Evolutionary conservation across 2,113 vertebrate species (phyloP).

Genomic region (Oncorhynchus kisutch): DNA sequence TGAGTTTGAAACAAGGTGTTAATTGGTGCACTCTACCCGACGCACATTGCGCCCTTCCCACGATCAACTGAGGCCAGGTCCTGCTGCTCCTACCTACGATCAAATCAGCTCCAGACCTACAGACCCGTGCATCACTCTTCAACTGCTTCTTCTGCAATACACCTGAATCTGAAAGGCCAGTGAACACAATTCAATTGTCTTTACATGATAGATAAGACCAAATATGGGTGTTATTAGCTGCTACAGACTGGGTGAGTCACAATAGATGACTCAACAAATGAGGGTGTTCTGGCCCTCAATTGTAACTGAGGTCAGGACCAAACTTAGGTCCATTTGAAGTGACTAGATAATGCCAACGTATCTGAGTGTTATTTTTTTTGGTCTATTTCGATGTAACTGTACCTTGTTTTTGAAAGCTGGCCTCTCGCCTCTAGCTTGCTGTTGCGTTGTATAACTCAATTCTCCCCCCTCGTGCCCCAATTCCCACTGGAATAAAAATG

Average conservation of each 20-base stretch:
- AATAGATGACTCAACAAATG: neutral
- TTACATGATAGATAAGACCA: too few relatives aligned
- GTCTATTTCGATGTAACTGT: neutral
- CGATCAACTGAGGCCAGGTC: neutral
- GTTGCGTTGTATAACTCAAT: constrained; percentile 18
- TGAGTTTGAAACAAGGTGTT: constrained; percentile 7
- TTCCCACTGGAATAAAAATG: constrained; percentile 28
- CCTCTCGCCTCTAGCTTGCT: neutral
- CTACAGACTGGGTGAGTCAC: neutral
- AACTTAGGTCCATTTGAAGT: neutral
- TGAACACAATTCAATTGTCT: too few relatives aligned
- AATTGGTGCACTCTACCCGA: neutral
- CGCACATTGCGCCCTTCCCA: neutral
- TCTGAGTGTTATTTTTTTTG: neutral
- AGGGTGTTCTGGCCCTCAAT: neutral
- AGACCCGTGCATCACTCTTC: too few relatives aligned
- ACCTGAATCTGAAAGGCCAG: too few relatives aligned
- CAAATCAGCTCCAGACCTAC: too few relatives aligned
- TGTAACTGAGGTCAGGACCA: neutral
- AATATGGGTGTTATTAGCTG: neutral
- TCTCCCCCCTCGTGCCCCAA: neutral
- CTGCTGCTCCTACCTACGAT: neutral
- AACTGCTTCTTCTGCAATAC: too few relatives aligned
- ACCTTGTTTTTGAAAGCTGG: neutral
- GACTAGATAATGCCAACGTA: neutral